Base-by-base conservation (phyloP, 2,797 vertebrate genomes). In the Syngnathus rostellatus region DNA sequence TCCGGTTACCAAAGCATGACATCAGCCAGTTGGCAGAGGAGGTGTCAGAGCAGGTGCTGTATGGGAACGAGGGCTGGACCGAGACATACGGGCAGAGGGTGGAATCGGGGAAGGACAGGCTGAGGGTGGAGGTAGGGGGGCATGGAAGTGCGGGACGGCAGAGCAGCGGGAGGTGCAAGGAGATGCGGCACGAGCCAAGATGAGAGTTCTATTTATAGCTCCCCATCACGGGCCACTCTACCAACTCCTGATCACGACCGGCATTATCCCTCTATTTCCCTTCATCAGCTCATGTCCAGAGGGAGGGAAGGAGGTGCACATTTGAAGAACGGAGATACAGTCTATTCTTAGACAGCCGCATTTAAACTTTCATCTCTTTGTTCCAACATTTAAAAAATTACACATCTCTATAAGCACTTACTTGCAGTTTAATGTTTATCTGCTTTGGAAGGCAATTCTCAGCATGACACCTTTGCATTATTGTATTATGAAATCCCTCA, bases 11-110 rank as follows among this genome's bases (percentile, higher is more conserved):
- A 78, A 82, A 82, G 78, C 81, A 85, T 90, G 89, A 90, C 89
- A 89, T 88, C 87, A 90, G 88, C 81, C 79, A 88, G 85, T 89
- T 91, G 91, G 90, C 90, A 91, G 76, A 70, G 81, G 83, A 88
- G 85, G 83, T 85, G 87, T 83, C 60, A 78, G 86, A 90, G 87
- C 87, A 91, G 90, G 89, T 91, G 88, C 89, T 86, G 76, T 74
- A 77, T 85, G 87, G 82, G 78, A 84, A 70, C 73, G 69, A 82
- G 81, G 77, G 79, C 79, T 76, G 82, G 81, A 83, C 83, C 84
- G 85, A 85, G 80, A 71, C 71, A 70, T 78, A 79, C 72, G 8
- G 75, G 76, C 75, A 76, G 78, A 75, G 78, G 80, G 79, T 72
- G 81, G 75, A 84, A 75, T 67, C 73, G 75, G 83, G 85, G 81